Evolutionary conservation across 1,140 invertebrate species (phyloP).

Genomic region (Triops cancriformis): DNA sequence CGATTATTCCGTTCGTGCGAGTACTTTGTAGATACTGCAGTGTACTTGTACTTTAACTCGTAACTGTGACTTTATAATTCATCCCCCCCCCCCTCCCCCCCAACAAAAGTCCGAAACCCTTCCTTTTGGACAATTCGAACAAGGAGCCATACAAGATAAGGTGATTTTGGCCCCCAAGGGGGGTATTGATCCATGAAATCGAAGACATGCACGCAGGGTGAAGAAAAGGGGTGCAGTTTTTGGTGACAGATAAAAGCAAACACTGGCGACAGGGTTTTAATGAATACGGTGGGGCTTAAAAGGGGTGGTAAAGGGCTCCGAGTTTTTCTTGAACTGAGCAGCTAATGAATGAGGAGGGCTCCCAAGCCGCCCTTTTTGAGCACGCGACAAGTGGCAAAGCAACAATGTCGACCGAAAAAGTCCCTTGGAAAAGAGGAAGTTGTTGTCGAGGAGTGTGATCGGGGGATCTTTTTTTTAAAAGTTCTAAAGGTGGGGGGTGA

Average conservation of each 20-base stretch:
- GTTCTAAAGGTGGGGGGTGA: not conserved
- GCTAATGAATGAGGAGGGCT: not conserved
- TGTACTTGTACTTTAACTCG: no score
- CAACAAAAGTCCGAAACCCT: not conserved
- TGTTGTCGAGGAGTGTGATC: constrained; percentile 10
- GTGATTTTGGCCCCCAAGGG: not conserved
- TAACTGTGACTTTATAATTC: no score
- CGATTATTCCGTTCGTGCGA: not conserved
- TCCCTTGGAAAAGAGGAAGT: not conserved
- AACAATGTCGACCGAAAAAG: not conserved
- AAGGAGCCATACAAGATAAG: not conserved
- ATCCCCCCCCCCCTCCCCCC: no score
- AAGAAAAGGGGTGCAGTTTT: not conserved
- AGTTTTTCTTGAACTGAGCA: not conserved
- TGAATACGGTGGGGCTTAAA: not conserved
- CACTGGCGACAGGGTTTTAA: not conserved
- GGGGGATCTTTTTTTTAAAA: not conserved
- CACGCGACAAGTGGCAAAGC: not conserved
- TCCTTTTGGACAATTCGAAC: not conserved
- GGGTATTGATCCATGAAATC: constrained; percentile 5
- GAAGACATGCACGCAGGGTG: not conserved
- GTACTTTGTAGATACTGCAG: no score
- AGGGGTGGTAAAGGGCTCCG: not conserved
- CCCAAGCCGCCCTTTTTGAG: not conserved
- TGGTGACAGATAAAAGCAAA: not conserved